These are phyloP conservation scores for Agelas oroides DNA, from an alignment of 37 sponge, comb jelly and placozoan species.

Conservation along the genomic window DNA sequence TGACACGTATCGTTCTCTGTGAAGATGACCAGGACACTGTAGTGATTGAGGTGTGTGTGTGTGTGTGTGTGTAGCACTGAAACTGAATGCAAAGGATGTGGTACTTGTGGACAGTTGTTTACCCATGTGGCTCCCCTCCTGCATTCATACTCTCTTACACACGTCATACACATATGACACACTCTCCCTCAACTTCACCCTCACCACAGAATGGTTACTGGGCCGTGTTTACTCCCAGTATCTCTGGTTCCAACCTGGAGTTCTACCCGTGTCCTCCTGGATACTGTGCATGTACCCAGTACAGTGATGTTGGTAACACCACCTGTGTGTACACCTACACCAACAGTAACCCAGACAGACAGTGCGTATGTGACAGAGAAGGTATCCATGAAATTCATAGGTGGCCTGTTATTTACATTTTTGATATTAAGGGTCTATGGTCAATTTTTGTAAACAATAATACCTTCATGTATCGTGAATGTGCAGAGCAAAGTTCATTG, in stretches of 20 bases:
- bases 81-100: too few species aligned
- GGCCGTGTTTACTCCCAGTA: neutral
- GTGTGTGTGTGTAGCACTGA: too few species aligned
- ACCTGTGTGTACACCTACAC: conserved; percentile 50
- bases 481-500: too few species aligned
- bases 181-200: neutral
- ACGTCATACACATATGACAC: too few species aligned
- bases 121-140: neutral
- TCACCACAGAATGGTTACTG: conserved; percentile 24
- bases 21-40: conserved; percentile 58
- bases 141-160: neutral
- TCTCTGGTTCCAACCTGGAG: conserved; percentile 1
- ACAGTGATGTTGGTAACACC: conserved; percentile 10
- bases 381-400: too few species aligned
- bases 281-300: conserved; percentile 46
- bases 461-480: too few species aligned
- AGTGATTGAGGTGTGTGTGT: conserved; percentile 21
- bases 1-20: conserved; percentile 14
- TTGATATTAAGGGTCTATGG: too few species aligned
- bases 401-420: too few species aligned
- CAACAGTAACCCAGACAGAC: conserved; percentile 33
- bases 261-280: conserved; percentile 60
- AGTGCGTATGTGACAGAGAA: conserved; percentile 48
- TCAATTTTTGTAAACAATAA: too few species aligned
- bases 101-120: too few species aligned